Conservation (phyloP, 2,888 invertebrate genomes). For the Drosophila limbata region DNA sequence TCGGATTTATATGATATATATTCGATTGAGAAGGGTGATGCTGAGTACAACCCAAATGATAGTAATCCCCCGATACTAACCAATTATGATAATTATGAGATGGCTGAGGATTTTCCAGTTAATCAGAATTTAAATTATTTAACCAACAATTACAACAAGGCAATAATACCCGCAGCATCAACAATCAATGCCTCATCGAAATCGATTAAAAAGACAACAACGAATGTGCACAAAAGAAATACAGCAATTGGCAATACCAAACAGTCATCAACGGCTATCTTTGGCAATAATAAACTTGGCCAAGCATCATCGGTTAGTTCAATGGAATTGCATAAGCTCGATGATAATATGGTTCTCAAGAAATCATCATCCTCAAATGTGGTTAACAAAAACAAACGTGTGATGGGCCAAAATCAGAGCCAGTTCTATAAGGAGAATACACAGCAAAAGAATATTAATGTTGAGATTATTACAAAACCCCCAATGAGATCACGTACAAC, state of each 20-base stretch:
- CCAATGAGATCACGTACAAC: constrained; percentile 85
- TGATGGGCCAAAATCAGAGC: constrained; percentile 65
- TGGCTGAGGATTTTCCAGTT: constrained; percentile 85
- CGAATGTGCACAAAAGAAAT: constrained; percentile 80
- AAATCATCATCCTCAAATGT: constrained; percentile 82
- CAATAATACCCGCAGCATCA: constrained; percentile 46
- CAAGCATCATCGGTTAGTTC: constrained; percentile 84
- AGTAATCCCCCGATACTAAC: constrained; percentile 83
- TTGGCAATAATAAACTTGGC: constrained; percentile 76
- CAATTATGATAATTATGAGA: constrained; percentile 84
- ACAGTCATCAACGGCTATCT: constrained; percentile 61
- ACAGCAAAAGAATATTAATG: constrained; percentile 83
- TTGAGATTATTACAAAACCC: constrained; percentile 84
- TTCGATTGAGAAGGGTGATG: constrained; percentile 67
- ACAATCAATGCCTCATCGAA: constrained; percentile 74
- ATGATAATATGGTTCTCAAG: constrained; percentile 83
- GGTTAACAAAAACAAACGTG: constrained; percentile 79
- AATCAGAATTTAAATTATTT: constrained; percentile 79
- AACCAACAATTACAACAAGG: constrained; percentile 44
- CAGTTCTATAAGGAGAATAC: constrained; percentile 84
- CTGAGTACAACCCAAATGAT: constrained; percentile 81
- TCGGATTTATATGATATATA: constrained; percentile 82
- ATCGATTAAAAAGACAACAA: constrained; percentile 78
- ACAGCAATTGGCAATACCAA: constrained; percentile 66
- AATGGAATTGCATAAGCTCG: constrained; percentile 85